These are phyloP conservation scores for Chaetoderma sp. DNA, from an alignment of 2,888 invertebrate species.

Conservation along the genomic window DNA sequence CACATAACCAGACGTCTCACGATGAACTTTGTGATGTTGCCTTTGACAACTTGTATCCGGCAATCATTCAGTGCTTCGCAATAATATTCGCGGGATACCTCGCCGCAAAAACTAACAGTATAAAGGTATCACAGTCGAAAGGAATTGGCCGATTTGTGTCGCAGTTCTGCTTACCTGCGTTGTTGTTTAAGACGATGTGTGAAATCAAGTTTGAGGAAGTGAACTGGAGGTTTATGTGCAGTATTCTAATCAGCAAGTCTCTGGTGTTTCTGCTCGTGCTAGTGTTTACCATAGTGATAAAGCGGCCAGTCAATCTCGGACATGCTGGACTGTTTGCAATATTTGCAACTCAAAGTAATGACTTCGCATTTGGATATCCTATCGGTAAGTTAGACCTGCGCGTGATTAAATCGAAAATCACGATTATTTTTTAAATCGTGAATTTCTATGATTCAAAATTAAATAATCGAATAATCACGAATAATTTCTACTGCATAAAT, in stretches of 20 bases:
- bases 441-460: too few relatives aligned
- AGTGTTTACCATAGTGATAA: constrained; percentile 80
- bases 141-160: constrained; percentile 93
- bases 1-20: not conserved
- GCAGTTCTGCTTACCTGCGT: constrained; percentile 90
- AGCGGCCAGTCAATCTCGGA: constrained; percentile 82
- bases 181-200: constrained; percentile 91
- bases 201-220: constrained; percentile 77
- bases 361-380: constrained; percentile 96
- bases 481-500: too few relatives aligned
- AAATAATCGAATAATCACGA: too few relatives aligned
- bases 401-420: too few relatives aligned
- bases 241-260: constrained; percentile 87
- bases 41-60: constrained; percentile 86
- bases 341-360: constrained; percentile 96
- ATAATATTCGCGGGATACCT: constrained; percentile 65
- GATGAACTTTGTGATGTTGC: constrained; percentile 28
- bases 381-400: constrained; percentile 79
- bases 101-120: constrained; percentile 59
- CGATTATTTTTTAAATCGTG: too few relatives aligned
- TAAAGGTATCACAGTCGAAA: constrained; percentile 53
- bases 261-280: constrained; percentile 78
- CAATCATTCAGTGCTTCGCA: constrained; percentile 90
- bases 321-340: constrained; percentile 92
- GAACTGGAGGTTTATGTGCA: constrained; percentile 91